phyloP scores from a whole-genome alignment of 2,888 invertebrate genomes.

The Rosalia funebris region DNA sequence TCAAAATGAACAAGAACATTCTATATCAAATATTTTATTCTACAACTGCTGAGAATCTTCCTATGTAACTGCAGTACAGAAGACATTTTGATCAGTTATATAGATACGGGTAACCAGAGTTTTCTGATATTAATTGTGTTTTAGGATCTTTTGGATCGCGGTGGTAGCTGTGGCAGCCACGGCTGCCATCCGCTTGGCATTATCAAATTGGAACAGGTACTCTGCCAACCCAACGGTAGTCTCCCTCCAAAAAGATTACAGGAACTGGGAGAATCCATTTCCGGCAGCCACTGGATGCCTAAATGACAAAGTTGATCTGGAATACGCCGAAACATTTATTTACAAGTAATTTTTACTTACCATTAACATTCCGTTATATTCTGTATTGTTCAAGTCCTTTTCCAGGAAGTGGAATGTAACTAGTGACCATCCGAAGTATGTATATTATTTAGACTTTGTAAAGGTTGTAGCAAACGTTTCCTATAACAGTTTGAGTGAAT shows the following conservation, averaged over 20 bases:
- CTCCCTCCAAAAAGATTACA: constrained; percentile 71
- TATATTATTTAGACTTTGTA: constrained; percentile 65
- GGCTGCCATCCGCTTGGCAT: constrained; percentile 64
- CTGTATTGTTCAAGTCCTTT: constrained; percentile 6
- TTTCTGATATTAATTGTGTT: no score
- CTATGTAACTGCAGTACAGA: no score
- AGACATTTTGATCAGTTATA: no score
- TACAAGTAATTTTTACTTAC: constrained; percentile 50
- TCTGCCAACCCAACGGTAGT: constrained; percentile 72
- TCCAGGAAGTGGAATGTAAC: constrained; percentile 63
- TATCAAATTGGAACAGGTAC: constrained; percentile 69
- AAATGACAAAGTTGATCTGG: constrained; percentile 59
- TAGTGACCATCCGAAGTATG: constrained; percentile 61
- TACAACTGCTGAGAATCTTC: no score
- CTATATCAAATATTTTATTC: no score
- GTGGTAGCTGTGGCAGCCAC: constrained; percentile 61
- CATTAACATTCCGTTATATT: not conserved
- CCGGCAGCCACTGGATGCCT: constrained; percentile 70
- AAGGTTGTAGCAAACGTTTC: constrained; percentile 65
- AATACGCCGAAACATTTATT: constrained; percentile 58
- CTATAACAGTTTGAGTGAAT: constrained; percentile 59
- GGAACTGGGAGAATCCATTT: constrained; percentile 70
- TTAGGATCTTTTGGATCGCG: constrained; percentile 64
- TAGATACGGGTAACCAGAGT: no score
- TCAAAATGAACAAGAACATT: no score